These are phyloP conservation scores for Myotis findleyi DNA, from an alignment of 2,797 vertebrate genomes.

Conservation along the genomic window DNA sequence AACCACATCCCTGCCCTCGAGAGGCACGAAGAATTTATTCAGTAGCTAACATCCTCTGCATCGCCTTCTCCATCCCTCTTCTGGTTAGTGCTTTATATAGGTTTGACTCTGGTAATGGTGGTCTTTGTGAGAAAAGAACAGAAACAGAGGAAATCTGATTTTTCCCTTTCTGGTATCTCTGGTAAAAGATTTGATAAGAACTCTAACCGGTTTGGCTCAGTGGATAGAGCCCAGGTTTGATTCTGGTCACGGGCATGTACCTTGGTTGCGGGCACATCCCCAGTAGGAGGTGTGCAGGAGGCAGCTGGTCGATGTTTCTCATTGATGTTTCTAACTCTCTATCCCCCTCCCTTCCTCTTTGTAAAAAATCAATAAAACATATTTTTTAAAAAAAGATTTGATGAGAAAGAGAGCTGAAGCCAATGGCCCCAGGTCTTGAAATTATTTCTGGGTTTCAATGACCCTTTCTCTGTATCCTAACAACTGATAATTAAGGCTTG, in stretches of 20 bases:
- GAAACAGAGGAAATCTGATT: background rate
- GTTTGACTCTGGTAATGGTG: background rate
- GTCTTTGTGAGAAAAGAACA: background rate
- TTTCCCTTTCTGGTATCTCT: background rate
- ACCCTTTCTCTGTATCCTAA: background rate
- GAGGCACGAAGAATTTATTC: background rate
- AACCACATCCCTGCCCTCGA: background rate
- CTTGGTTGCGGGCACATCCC: too few relatives aligned
- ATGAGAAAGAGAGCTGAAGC: background rate
- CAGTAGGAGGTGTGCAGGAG: too few relatives aligned
- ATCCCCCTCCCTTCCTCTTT: too few relatives aligned
- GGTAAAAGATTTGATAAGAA: background rate
- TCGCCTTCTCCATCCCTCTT: background rate
- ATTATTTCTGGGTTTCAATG: conserved; percentile 18
- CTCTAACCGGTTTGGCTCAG: too few relatives aligned
- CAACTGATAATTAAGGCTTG: background rate
- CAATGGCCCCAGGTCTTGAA: background rate
- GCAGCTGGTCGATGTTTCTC: too few relatives aligned
- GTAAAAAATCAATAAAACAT: too few relatives aligned
- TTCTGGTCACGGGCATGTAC: too few relatives aligned
- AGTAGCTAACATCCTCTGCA: background rate
- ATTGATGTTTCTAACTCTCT: too few relatives aligned
- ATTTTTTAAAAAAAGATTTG: background rate
- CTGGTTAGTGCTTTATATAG: background rate
- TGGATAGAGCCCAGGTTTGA: too few relatives aligned